Conservation (phyloP, 2,113 vertebrate species). For the Dryoscopus gambensis region DNA sequence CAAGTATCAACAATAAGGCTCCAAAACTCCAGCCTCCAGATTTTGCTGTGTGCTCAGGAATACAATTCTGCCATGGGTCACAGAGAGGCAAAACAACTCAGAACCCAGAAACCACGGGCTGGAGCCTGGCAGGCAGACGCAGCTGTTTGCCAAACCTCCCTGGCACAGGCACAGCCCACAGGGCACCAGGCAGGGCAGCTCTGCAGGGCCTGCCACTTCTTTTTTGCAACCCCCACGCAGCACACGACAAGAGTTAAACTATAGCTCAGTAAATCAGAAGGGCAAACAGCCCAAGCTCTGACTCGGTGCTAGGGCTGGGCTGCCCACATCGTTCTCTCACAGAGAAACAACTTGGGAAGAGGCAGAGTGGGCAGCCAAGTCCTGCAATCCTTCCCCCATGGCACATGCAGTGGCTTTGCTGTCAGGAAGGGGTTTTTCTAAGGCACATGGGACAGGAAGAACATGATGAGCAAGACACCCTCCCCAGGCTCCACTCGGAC, state of each 20-base stretch:
- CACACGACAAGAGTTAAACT: background rate
- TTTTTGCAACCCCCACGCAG: background rate
- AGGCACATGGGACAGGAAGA: background rate
- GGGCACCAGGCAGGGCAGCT: background rate
- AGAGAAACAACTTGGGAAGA: background rate
- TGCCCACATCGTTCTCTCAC: background rate
- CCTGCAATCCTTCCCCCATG: background rate
- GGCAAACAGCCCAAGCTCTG: background rate
- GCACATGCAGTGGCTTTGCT: background rate
- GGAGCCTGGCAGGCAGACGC: background rate
- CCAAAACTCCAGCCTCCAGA: background rate
- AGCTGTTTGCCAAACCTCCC: background rate
- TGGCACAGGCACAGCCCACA: background rate
- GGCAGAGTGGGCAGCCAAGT: background rate
- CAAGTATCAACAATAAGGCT: background rate
- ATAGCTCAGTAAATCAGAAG: background rate
- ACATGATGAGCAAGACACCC: background rate
- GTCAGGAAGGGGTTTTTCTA: background rate
- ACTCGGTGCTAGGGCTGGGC: background rate
- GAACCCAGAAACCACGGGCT: background rate
- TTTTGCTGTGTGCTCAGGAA: background rate
- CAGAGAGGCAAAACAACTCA: background rate
- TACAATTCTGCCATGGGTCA: background rate
- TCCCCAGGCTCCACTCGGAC: background rate
- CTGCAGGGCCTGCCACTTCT: background rate